A percentile compares a stretch with the other conserved stretches of the same genome.
These are phyloP conservation scores for Cirrhinus molitorella DNA, from an alignment of 2,797 vertebrate species.

Conservation along the genomic window DNA sequence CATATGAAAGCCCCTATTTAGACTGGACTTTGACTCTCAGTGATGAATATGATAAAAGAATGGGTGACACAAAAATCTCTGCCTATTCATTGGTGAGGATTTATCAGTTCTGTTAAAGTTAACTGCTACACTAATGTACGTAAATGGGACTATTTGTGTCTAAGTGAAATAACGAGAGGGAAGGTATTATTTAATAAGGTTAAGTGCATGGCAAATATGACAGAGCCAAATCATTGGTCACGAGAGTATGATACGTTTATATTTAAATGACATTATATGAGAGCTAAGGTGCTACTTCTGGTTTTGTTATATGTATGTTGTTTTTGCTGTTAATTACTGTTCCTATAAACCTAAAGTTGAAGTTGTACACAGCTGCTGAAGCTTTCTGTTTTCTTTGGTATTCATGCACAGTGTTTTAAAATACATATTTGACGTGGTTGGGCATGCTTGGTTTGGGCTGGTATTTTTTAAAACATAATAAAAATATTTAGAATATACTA, in stretches of 20 bases:
- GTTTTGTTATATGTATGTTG: not conserved
- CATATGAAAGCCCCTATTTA: conserved; percentile 4
- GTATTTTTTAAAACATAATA: not conserved
- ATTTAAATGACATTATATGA: conserved; percentile 1
- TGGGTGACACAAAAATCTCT: conserved; percentile 53
- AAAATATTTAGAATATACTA: not conserved
- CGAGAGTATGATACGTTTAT: not conserved
- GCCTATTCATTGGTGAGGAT: not conserved
- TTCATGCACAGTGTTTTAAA: not conserved
- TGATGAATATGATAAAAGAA: conserved; percentile 35
- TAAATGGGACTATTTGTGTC: conserved; percentile 62
- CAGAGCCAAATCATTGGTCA: not conserved
- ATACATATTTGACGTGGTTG: not conserved
- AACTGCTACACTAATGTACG: conserved; percentile 51
- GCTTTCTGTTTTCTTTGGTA: not conserved
- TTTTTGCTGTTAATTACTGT: not conserved
- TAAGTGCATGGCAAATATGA: conserved; percentile 50
- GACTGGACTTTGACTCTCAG: conserved; percentile 43
- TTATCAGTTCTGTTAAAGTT: conserved; percentile 48
- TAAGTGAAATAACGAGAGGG: conserved; percentile 24
- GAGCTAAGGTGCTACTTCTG: not conserved
- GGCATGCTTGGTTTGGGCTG: not conserved
- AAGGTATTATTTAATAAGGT: conserved; percentile 7
- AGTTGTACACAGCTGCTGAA: not conserved
- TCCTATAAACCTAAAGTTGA: not conserved